Evolutionary conservation across 2,113 vertebrate species (phyloP), one percentile per base, ranked within the genome.

Genomic region (Anoplopoma fimbria): DNA sequence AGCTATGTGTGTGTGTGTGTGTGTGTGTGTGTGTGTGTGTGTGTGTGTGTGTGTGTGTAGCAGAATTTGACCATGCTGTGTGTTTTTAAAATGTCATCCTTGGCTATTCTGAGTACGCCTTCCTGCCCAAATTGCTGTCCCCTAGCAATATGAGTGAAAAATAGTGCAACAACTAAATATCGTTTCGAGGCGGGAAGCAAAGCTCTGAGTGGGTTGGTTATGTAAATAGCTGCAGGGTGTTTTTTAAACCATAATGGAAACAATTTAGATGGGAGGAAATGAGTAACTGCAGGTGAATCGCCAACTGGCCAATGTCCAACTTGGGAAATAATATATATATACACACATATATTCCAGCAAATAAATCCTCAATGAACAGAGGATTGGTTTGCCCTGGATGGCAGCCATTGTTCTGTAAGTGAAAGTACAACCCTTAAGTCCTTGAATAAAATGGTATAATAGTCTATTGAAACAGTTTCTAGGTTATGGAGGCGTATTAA

Each of bases 71-170:
- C 82, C 84, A 60, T 74, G 72, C 73, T 10, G 60, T 60, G 75
- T 86, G 74, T 87, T 88, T 75, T 47, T 65, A 77, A 83, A 86
- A 82, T 79, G 57, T 84, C 70, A 80, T 83, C 76, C 72, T 58
- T 69, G 64, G 49, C 63, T 76, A 64, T 88, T 82, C 47, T 23
- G 55, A 81, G 40, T 79, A 65, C 10, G 49, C 29, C 51, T 86
- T 64, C 42, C 65, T 69, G 64, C 81, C 79, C 38, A 83, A 79
- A 87, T 82, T 74, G 74, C 77, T 87, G 82, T 91, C 88, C 77
- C 45, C 69, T 65, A 76, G 88, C 86, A 77, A 61, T 73, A 57
- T 55, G 29, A 76, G 31, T 79, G 79, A 90, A 77, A 76, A 79
- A 86, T 67, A 71, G 62, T 45, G 60, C 78, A 42, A n/a, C 49